Evolutionary conservation across 2,113 vertebrate species (phyloP), one percentile per base, ranked within the genome.

Genomic region (Scopus umbretta): DNA sequence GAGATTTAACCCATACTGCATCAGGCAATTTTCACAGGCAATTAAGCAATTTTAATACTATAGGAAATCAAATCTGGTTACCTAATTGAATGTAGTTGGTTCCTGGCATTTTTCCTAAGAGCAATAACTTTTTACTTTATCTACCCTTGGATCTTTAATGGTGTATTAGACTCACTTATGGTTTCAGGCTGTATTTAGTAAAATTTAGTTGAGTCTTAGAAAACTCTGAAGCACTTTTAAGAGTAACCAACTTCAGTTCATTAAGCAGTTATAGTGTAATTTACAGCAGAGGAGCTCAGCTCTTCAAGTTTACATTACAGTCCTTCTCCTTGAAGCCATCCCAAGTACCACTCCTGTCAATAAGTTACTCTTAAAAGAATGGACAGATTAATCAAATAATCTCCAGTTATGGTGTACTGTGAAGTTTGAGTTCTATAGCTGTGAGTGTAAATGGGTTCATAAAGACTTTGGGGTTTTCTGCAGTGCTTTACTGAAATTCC

Each of bases 11-110:
- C 94, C 40, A 2, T 74, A 73, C 74, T 27, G 68, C 65, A 88
- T 88, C 80, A 94, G 68, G 74, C 80, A 83, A 92, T 94, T 90
- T 96, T 80, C 90, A 95, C 88, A 95, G 82, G 29, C 95, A 93
- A 92, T 95, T 96, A 96, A 84, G 72, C 92, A 30, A 36, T 84
- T 93, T 91, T 93, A 91, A 92, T 86, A 55, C 34, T 49, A 84
- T 32, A 92, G 94, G 88, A 97, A 97, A 96, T 92, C 56, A 95
- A 94, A 88, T 79, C 62, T 40, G n/a, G 63, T 63, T 84, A 74
- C 67, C 65, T 92, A 97, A 96, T 86, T 95, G 82, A 92, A 95
- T 86, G 59, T 27, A 78, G 63, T 18, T 92, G 56, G 63, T 74
- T 86, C 61, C 43, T 86, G 94, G 86, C 94, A 84, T 26, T 84